Conservation (phyloP, 1,140 invertebrate species). For the Lepidotrigona ventralis region DNA sequence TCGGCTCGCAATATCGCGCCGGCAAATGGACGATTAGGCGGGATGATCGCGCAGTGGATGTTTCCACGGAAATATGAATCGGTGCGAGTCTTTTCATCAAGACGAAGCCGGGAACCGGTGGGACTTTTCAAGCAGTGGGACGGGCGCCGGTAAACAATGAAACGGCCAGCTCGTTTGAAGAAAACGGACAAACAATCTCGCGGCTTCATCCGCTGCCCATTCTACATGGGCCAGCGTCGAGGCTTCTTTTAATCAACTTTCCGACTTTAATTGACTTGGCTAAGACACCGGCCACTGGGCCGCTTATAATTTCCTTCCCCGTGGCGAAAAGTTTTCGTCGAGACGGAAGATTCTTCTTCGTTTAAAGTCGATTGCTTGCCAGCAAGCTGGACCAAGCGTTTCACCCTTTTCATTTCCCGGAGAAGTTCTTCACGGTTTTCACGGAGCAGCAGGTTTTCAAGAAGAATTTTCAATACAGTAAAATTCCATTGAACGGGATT, state of each 20-base stretch:
- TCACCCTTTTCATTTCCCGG: too few relatives aligned
- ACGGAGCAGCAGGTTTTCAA: too few relatives aligned
- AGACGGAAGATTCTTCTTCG: not conserved
- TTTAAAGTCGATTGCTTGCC: not conserved
- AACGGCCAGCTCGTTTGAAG: conserved; percentile 53
- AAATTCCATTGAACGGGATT: too few relatives aligned
- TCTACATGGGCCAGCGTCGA: conserved; percentile 21
- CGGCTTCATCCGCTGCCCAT: conserved; percentile 39
- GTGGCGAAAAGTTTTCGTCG: not conserved
- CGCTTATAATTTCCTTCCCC: conserved; percentile 4
- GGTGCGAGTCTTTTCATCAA: not conserved
- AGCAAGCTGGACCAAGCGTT: not conserved
- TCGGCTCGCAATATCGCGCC: not conserved
- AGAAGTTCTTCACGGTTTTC: too few relatives aligned
- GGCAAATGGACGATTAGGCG: conserved; percentile 6
- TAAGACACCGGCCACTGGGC: not conserved
- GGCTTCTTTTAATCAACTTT: conserved; percentile 65
- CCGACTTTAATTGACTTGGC: conserved; percentile 48
- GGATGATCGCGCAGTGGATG: not conserved
- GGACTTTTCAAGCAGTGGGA: conserved; percentile 4
- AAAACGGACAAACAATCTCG: conserved; percentile 59
- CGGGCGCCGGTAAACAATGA: conserved; percentile 55
- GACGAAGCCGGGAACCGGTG: not conserved
- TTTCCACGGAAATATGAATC: conserved; percentile 16
- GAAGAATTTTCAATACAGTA: too few relatives aligned